Base-by-base conservation (phyloP, 2,888 invertebrate species). In the Lampropteryx suffumata region DNA sequence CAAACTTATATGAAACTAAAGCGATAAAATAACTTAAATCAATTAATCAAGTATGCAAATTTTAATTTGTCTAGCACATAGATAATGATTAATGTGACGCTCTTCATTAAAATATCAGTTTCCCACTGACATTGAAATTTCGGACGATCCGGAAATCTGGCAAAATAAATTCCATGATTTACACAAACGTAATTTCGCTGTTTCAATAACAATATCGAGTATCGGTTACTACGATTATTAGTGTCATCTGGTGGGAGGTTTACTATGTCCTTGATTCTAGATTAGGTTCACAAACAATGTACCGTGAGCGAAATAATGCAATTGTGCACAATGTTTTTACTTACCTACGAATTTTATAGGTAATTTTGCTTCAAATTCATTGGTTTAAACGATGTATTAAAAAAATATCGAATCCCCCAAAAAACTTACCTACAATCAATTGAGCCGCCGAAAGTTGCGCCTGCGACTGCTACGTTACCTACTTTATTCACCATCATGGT, bases 241-340 rank as follows among this genome's bases (percentile, higher is more conserved):
- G 41, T 43, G 35, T 34, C 55, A 58, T 60, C 48, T 57, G 48
- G 61, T 59, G 59, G 59, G 59, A 44, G 57, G 55, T 50, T 53
- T 36, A 33, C 34, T 36, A 28, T 45, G 43, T 24, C 57, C 59
- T 59, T 59, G 50, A 53, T 51, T 40, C n/a, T 11, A 34, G 26
- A 51, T 28, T 52, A 27, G n/a, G 24, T 21, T 6, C 8, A 36
- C 2, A 40, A 12, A 12, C 2, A 12, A 2, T 12, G 7, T 24
- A 24, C 24, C 6, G 2, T 21, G 5, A 24, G 17, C 4, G 17
- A 17, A 17, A 17, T 17, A 17, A 4, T 17, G 17, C 17, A 17
- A 17, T 17, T 17, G 17, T 17, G 17, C 17, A 17, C 17, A 17
- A 17, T 17, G 4, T 17, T 17, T 17, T 17, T n/a, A n/a, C n/a